phyloP scores from a whole-genome alignment of 1,140 invertebrate genomes.

The Phymastichus coffea region DNA sequence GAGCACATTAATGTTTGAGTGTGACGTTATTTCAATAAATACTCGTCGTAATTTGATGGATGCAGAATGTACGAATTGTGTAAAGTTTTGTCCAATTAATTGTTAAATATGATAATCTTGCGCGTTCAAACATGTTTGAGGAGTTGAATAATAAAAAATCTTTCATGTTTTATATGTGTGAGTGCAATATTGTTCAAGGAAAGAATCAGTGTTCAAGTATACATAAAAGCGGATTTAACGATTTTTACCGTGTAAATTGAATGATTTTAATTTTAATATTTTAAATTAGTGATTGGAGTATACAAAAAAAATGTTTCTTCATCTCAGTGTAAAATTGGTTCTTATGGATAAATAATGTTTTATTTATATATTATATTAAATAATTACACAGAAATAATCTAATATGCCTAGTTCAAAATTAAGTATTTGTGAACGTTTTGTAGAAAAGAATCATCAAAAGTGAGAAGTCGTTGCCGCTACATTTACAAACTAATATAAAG shows the following conservation, averaged over 20 bases:
- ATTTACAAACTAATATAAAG: constrained; percentile 44
- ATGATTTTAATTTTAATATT: too few species aligned
- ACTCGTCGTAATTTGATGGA: constrained; percentile 27
- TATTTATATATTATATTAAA: too few species aligned
- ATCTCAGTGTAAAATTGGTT: too few species aligned
- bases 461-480: constrained; percentile 43
- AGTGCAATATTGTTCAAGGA: constrained; percentile 1
- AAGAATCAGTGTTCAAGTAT: constrained; percentile 6
- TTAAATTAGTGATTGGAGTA: too few species aligned
- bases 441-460: too few species aligned
- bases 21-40: constrained; percentile 44
- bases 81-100: constrained; percentile 40
- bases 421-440: too few species aligned
- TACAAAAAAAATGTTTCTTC: too few species aligned
- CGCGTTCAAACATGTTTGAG: constrained; percentile 6
- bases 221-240: neutral
- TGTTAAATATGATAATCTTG: constrained; percentile 28
- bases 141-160: constrained; percentile 10
- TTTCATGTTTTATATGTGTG: constrained; percentile 30
- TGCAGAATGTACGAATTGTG: constrained; percentile 35
- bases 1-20: constrained; percentile 44
- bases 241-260: constrained; percentile 7
- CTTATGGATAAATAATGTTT: too few species aligned
- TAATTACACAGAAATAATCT: too few species aligned
- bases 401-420: too few species aligned